Base-by-base conservation (phyloP, 1,140 invertebrate genomes). In the Dysdera silvatica region DNA sequence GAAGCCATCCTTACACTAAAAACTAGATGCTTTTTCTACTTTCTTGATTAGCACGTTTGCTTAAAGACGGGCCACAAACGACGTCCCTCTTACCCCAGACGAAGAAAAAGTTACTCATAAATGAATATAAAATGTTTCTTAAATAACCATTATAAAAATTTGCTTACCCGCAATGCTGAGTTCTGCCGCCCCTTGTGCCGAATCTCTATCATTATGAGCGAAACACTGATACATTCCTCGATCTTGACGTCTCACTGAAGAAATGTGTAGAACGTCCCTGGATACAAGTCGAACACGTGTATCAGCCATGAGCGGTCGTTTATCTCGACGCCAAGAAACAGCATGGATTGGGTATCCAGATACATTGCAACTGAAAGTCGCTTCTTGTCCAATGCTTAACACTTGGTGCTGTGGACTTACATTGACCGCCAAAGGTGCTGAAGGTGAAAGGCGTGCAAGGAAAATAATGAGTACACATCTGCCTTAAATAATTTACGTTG, bases 181-280 rank as follows among this genome's bases (percentile, higher is more conserved):
- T 76, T 90, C 87, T 0, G 86, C 85, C 0, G 87, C 81, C 14
- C 85, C 88, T 74, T 91, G 88, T 18, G 85, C 85, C 2, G 84
- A 87, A 68, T 89, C 87, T 7, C 73, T 82, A 67, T 88, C 85
- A 23, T 85, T 81, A 55, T 64, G 60, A 1, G 74, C 87, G 65
- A 91, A 81, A 67, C 80, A 82, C 67, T 82, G 80, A 75, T 91
- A 91, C 86, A 91, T 91, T 61, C 89, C 89, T 48, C 74, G 69
- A 63, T 78, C 77, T 23, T 72, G 55, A 23, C 74, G 62, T 29
- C 69, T 65, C 0, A 79, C 73, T 1, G 70, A 55, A 0, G 45
- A 29, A 8, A 63, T 63, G 45, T 63, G 61, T 20, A 63, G 45
- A 1, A 63, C 61, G 14, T 63, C 61, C 6, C 62, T 12, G 0